Base-by-base conservation (phyloP, 2,888 invertebrate genomes). In the Cyclophora albipunctata region DNA sequence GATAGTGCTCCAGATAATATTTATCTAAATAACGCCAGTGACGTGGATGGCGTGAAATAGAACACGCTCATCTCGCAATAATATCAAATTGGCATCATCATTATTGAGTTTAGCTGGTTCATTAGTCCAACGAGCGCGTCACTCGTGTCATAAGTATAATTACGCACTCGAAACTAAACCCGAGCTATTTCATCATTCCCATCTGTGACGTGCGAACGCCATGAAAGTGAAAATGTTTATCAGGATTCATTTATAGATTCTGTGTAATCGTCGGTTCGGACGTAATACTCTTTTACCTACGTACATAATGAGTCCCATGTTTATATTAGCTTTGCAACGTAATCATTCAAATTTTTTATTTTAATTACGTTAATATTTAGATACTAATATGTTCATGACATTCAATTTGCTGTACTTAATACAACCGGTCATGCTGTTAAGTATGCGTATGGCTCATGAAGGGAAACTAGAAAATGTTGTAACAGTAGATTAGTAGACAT, bases 101-200 rank as follows among this genome's bases (percentile, higher is more conserved):
- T 57, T 66, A 55, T 50, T 53, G 47, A 48, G 46, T 57, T 56
- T 52, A 52, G 46, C 55, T 56, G 62, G 61, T 59, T 57, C 54
- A 54, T 55, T 56, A 55, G 51, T 49, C 54, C 45, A 56, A 58
- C 65, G 63, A 56, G 58, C 65, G 63, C 76, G 74, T 75, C 80
- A 76, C 63, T 55, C 58, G 60, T 73, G 73, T 78, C 78, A 81
- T 71, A 66, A 69, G 75, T 83, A 81, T 83, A 81, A 83, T 81
- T 80, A 80, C 76, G 67, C 64, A 77, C 81, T 78, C 73, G 72
- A 80, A 75, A 76, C 75, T 69, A 77, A 78, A 77, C 78, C 75
- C 65, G 73, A 37, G 37, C 37, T 5, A 69, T 81, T 78, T 79
- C 76, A 83, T 82, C 78, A 81, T 65, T 61, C 48, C 51, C 33